phyloP scores from a whole-genome alignment of 1,140 invertebrate species.

The Zaprionus davidi region DNA sequence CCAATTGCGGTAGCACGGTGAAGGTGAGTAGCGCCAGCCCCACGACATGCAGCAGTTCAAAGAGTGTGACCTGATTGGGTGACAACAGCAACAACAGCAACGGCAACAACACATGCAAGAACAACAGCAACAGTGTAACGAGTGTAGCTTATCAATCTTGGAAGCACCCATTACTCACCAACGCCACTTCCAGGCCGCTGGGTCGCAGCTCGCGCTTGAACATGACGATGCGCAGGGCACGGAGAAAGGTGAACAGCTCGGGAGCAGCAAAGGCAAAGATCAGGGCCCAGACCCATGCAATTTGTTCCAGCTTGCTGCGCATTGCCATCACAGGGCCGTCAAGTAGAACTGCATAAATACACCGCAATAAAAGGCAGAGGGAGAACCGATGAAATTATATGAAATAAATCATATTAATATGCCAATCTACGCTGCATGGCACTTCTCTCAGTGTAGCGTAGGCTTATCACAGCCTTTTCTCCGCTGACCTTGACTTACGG shows the following conservation, averaged over 20 bases:
- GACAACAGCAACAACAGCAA: not conserved
- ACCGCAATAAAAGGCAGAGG: not conserved
- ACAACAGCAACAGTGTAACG: conserved; percentile 73
- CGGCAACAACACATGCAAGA: conserved; percentile 9
- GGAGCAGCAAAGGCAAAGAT: conserved; percentile 93
- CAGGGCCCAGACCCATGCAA: conserved; percentile 96
- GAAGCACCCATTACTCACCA: conserved; percentile 85
- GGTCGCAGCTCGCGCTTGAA: conserved; percentile 88
- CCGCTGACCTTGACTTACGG: conserved; percentile 59
- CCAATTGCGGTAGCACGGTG: conserved; percentile 93
- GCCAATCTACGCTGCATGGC: not conserved
- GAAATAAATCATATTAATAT: not conserved
- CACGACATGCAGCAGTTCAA: conserved; percentile 94
- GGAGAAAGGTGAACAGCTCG: conserved; percentile 93
- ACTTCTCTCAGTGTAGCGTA: not conserved
- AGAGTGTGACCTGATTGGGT: conserved; percentile 85
- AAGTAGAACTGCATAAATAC: conserved; percentile 41
- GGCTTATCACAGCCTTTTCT: not conserved
- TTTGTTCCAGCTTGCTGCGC: conserved; percentile 88
- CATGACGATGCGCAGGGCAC: conserved; percentile 93
- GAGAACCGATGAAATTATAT: not conserved
- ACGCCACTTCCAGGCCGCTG: conserved; percentile 67
- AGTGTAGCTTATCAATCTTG: conserved; percentile 83
- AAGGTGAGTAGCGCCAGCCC: conserved; percentile 95
- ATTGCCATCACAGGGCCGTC: conserved; percentile 49